These are phyloP conservation scores for Megaceryle maxima DNA, from an alignment of 2,113 vertebrate species.

Conservation along the genomic window DNA sequence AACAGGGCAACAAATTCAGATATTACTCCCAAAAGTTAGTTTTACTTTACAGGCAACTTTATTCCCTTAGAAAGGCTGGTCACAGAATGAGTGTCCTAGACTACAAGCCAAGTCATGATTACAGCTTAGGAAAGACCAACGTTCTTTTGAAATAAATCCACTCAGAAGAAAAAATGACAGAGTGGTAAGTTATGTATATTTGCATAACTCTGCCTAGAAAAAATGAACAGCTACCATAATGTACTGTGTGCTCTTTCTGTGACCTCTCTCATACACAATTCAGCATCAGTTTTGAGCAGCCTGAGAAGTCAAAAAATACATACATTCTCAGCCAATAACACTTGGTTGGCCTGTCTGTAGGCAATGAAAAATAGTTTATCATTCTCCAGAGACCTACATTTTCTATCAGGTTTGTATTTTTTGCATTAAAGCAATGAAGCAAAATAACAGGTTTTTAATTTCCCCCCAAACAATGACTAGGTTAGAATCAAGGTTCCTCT, in stretches of 20 bases:
- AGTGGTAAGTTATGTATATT: neutral
- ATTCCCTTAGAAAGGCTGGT: neutral
- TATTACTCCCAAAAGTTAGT: neutral
- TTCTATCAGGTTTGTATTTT: constrained; percentile 1
- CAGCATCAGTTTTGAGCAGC: neutral
- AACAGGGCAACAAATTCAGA: neutral
- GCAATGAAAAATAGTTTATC: neutral
- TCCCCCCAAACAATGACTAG: neutral
- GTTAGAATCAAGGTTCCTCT: neutral
- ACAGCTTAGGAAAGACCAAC: neutral
- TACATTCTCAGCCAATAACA: neutral
- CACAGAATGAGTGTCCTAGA: neutral
- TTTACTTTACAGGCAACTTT: neutral
- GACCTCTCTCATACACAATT: neutral
- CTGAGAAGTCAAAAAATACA: neutral
- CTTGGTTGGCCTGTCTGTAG: neutral
- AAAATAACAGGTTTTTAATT: neutral
- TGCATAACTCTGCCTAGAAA: constrained; percentile 8
- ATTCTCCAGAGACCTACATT: constrained; percentile 12
- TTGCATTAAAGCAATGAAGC: neutral
- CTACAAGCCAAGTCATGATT: neutral
- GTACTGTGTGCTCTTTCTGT: neutral
- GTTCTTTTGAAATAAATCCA: neutral
- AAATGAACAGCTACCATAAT: neutral
- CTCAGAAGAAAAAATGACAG: neutral